A percentile compares a stretch with the other conserved stretches of the same genome.
These are phyloP conservation scores for Ia io DNA, from an alignment of 2,113 vertebrate genomes.

Conservation along the genomic window DNA sequence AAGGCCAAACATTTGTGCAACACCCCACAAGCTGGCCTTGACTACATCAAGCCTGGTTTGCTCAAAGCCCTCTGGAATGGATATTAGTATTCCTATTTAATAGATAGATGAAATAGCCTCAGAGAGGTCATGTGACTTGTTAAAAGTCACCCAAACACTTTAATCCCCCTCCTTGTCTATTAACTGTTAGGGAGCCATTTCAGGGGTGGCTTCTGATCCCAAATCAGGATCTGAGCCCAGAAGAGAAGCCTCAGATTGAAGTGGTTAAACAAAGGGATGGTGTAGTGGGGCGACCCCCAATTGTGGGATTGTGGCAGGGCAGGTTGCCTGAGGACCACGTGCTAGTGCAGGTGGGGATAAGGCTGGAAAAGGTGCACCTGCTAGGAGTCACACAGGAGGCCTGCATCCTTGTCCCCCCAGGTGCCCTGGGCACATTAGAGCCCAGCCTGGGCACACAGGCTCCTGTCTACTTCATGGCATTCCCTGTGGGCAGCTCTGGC, in stretches of 20 bases:
- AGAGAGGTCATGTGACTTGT: background rate
- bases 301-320: background rate
- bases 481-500: conserved; percentile 64
- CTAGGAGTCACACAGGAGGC: conserved; percentile 54
- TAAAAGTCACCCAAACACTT: background rate
- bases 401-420: conserved; percentile 75
- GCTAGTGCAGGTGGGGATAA: background rate
- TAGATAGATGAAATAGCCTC: background rate
- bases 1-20: background rate
- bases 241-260: background rate
- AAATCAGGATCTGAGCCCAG: background rate
- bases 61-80: background rate
- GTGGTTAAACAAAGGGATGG: background rate
- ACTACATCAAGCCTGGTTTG: background rate
- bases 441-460: conserved; percentile 83
- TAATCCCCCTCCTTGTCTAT: background rate
- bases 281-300: background rate
- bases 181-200: background rate
- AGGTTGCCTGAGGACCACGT: background rate
- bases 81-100: background rate
- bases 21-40: background rate
- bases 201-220: background rate
- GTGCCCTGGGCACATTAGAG: conserved; percentile 81
- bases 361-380: background rate
- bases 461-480: conserved; percentile 80